Evolutionary conservation across 1,140 invertebrate species (phyloP).

Genomic region (Ips typographus): DNA sequence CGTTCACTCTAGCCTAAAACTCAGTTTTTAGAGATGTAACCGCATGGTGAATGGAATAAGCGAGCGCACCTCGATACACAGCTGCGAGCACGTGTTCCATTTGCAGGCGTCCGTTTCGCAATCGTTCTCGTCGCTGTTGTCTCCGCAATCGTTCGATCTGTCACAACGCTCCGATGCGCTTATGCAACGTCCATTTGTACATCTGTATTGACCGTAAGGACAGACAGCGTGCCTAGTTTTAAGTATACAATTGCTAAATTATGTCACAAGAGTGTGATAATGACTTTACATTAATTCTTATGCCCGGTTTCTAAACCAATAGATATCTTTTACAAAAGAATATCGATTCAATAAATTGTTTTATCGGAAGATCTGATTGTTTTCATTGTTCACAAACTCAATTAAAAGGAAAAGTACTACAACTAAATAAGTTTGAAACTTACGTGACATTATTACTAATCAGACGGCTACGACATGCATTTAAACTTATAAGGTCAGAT

Average conservation of each 20-base stretch:
- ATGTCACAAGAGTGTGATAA: background rate
- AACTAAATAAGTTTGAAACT: too few species aligned
- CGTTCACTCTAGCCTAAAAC: slow-evolving; percentile 57
- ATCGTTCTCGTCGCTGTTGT: slow-evolving; percentile 65
- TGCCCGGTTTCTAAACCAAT: too few species aligned
- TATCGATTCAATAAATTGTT: background rate
- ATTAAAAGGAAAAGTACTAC: too few species aligned
- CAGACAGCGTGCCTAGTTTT: slow-evolving; percentile 52
- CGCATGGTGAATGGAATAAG: background rate
- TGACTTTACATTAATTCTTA: too few species aligned
- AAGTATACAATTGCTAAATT: background rate
- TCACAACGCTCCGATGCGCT: slow-evolving; percentile 75
- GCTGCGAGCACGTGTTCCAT: slow-evolving; percentile 74
- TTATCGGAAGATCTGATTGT: background rate
- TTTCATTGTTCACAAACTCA: background rate
- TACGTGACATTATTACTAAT: too few species aligned
- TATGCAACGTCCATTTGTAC: slow-evolving; percentile 73
- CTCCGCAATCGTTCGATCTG: slow-evolving; percentile 61
- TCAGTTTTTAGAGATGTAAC: background rate
- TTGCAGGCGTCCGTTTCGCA: slow-evolving; percentile 56
- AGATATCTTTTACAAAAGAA: slow-evolving; percentile 1
- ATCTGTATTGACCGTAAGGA: slow-evolving; percentile 70
- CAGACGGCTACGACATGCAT: too few species aligned
- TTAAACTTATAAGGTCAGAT: too few species aligned
- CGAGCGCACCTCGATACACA: slow-evolving; percentile 61